Conservation (phyloP, 92 coral and sea anemone species). For the Umimayanthus chanpuru region DNA sequence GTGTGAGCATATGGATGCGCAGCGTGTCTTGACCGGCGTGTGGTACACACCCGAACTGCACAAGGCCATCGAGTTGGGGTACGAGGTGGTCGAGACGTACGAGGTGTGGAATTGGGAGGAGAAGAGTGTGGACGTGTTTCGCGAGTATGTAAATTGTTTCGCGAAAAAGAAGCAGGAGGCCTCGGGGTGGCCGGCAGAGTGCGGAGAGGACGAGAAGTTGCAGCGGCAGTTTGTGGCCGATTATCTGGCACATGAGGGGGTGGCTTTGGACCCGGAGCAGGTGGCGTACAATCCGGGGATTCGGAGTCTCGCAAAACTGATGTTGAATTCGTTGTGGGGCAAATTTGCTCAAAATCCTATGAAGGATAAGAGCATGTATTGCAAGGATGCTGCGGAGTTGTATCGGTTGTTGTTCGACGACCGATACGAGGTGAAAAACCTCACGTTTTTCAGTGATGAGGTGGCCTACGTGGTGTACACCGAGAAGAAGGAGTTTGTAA, state of each 20-base stretch:
- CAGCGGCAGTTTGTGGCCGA: too few relatives aligned
- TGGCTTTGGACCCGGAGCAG: background rate
- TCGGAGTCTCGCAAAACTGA: too few relatives aligned
- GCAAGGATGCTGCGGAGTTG: background rate
- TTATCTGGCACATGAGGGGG: too few relatives aligned
- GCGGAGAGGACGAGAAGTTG: too few relatives aligned
- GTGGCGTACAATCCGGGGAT: background rate
- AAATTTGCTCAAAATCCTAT: background rate
- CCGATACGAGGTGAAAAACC: background rate
- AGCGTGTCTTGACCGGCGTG: slow-evolving; percentile 50
- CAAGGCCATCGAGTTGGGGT: slow-evolving; percentile 48
- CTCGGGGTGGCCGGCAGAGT: too few relatives aligned
- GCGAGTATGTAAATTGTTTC: too few relatives aligned
- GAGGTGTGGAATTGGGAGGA: slow-evolving; percentile 46
- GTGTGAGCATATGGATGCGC: slow-evolving; percentile 44
- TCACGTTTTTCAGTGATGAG: background rate
- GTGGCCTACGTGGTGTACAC: background rate
- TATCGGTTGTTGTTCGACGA: background rate
- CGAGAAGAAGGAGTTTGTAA: background rate
- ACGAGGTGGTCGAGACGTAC: slow-evolving; percentile 4
- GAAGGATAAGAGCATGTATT: background rate
- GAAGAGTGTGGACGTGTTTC: background rate
- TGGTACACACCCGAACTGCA: slow-evolving; percentile 53
- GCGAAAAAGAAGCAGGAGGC: too few relatives aligned
- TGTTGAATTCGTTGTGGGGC: background rate